Conservation (phyloP, 2,888 invertebrate genomes). For the Drosophila acutilabella region DNA sequence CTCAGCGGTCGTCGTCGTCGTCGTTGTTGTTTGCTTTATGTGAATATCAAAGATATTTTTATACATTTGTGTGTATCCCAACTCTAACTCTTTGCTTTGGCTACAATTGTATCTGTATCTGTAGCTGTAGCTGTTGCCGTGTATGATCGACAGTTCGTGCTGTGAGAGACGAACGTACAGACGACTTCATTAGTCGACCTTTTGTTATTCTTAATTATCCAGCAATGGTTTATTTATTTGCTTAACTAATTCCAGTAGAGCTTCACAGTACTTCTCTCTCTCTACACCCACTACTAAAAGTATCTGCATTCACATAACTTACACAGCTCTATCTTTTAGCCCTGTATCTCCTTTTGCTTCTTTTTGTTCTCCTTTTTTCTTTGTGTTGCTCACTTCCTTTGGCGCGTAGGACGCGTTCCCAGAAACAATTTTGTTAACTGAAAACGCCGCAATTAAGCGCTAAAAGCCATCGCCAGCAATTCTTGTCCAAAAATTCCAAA, state of each 20-base stretch:
- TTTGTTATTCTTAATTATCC: constrained; percentile 80
- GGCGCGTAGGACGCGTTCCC: constrained; percentile 27
- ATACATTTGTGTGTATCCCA: constrained; percentile 11
- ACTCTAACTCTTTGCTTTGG: constrained; percentile 1
- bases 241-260: constrained; percentile 71
- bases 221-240: constrained; percentile 70
- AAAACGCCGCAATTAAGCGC: constrained; percentile 71
- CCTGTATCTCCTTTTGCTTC: background rate
- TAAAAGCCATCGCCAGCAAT: constrained; percentile 53
- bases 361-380: background rate
- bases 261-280: constrained; percentile 19
- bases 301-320: constrained; percentile 46
- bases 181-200: constrained; percentile 74
- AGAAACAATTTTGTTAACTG: constrained; percentile 68
- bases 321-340: background rate
- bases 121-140: constrained; percentile 13
- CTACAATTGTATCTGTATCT: constrained; percentile 23
- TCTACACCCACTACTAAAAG: constrained; percentile 35
- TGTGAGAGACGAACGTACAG: constrained; percentile 26
- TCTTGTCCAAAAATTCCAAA: constrained; percentile 13
- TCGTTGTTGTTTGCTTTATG: constrained; percentile 33
- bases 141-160: constrained; percentile 68
- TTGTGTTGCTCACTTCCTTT: background rate
- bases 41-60: constrained; percentile 18
- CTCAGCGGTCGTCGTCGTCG: constrained; percentile 72